Base-by-base conservation (phyloP, 2,888 invertebrate genomes). In the Lutraria lutraria region DNA sequence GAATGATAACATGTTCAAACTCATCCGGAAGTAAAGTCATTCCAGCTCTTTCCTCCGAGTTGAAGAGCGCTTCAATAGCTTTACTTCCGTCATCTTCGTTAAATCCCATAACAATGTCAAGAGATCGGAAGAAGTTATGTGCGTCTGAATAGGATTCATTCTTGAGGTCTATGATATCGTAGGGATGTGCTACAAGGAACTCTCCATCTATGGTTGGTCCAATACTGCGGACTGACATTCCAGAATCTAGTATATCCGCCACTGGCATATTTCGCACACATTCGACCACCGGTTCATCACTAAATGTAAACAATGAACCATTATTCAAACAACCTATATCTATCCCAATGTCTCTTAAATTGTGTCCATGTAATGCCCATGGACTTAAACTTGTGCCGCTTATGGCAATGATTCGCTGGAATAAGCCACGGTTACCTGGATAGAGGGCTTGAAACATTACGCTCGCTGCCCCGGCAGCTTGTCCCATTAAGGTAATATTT, bases 151-250 rank as follows among this genome's bases (percentile, higher is more conserved):
- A 88, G 2, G 81, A 63, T 25, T 63, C 79, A 19, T 83, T 84
- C 43, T 34, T 56, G 12, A 88, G 53, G n/a, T 43, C 31, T 34
- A 92, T 15, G 16, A 89, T 79, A 43, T 88, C 81, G 19, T 88
- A 56, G 0, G 92, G 90, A 81, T 92, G 90, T 56, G 89, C 89
- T 3, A 79, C 79, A 29, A 92, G 16, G 81, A 92, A 92, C 8
- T 89, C 89, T 29, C 91, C 91, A 60, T 92, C 92, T 43, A 90
- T 83, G 3, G 87, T 88, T n/a, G 92, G 92, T 52, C 90, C 91
- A 15, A 90, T 79, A 63, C 83, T 79, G 16, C 72, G 63, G 13
- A 92, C 43, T 12, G 53, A n/a, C 13, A 53, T 15, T 25, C 88
- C 86, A 12, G 90, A 86, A 13, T 85, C 81, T 13, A 92, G 68